Base-by-base conservation (phyloP, 2,888 invertebrate species). In the Periphyllus acericola region DNA sequence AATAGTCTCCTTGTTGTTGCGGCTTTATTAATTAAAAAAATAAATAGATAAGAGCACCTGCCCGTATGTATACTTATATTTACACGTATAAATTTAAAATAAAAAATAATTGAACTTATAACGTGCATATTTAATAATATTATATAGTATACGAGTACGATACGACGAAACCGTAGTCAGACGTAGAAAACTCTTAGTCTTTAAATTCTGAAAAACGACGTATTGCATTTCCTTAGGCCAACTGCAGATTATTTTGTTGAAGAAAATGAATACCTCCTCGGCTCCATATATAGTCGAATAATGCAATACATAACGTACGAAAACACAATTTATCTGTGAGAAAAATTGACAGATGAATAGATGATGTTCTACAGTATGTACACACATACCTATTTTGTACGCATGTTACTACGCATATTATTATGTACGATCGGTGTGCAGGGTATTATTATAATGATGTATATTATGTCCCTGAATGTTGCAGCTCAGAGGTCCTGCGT, bases 261-360 rank as follows among this genome's bases (percentile, higher is more conserved):
- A 55, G 32, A 34, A 55, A 25, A 55, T 79, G 25, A 34, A 79
- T 55, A 55, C 25, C 14, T 32, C 4, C 6, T 14, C 21, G 14
- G 34, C 19, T 14, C 55, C 34, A 14, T 32, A 34, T 14, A 32
- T 29, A 25, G 14, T 0, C 14, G 55, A 55, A 79, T 79, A 55
- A 55, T 34, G 14, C 34, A 34, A 25, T 34, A 21, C 14, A 55
- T 1, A 25, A 6, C 5, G 3, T 60, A 25, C 11, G 4, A 79
- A 79, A 79, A 55, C 29, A 32, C 34, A 25, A 25, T 79, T 79
- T 34, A 55, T 55, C 79, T 55, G 25, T 55, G n/a, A 25, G 79
- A 79, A 32, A 55, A 55, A 55, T 14, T 34, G 55, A 79, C 55
- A 79, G 55, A 79, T 79, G 34, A 6, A 34, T 32, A 32, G 11